Percentiles rank a stretch among this genome's conserved stretches.
phyloP scores from a whole-genome alignment of 2,888 invertebrate species.

The Lissonota sp. region DNA sequence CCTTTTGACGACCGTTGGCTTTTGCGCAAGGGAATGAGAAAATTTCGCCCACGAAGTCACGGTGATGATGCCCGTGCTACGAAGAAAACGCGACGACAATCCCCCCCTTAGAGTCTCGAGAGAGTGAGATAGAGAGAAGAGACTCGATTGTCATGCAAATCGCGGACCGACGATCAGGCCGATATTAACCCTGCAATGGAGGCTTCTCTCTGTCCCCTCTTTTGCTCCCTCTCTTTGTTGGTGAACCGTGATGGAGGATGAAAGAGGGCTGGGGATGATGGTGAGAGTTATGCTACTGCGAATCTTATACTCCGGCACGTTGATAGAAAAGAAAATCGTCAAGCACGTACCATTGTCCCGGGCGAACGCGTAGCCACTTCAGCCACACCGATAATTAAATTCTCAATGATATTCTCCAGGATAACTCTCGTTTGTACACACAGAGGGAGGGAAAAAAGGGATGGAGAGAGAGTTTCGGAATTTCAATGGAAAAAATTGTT shows the following conservation, averaged over 20 bases:
- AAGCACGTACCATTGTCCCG: slow-evolving; percentile 61
- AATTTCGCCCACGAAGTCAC: slow-evolving; percentile 57
- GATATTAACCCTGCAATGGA: slow-evolving; percentile 73
- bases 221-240: background rate
- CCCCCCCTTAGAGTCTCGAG: slow-evolving; percentile 52
- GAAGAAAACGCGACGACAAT: slow-evolving; percentile 53
- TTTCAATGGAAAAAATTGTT: too few species aligned
- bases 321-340: slow-evolving; percentile 63
- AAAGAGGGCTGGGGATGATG: background rate
- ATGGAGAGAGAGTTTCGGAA: too few species aligned
- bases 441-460: too few species aligned
- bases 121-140: slow-evolving; percentile 55
- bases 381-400: slow-evolving; percentile 58
- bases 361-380: slow-evolving; percentile 37
- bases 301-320: slow-evolving; percentile 23
- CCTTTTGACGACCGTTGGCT: slow-evolving; percentile 57
- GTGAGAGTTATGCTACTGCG: slow-evolving; percentile 36
- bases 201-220: slow-evolving; percentile 27
- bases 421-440: slow-evolving; percentile 11
- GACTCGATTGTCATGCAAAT: slow-evolving; percentile 79
- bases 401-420: slow-evolving; percentile 52
- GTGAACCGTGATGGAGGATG: background rate
- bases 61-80: slow-evolving; percentile 60
- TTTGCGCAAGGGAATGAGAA: slow-evolving; percentile 30
- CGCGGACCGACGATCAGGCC: slow-evolving; percentile 71